phyloP scores from a whole-genome alignment of 2,113 vertebrate genomes.

The Eretmochelys imbricata region DNA sequence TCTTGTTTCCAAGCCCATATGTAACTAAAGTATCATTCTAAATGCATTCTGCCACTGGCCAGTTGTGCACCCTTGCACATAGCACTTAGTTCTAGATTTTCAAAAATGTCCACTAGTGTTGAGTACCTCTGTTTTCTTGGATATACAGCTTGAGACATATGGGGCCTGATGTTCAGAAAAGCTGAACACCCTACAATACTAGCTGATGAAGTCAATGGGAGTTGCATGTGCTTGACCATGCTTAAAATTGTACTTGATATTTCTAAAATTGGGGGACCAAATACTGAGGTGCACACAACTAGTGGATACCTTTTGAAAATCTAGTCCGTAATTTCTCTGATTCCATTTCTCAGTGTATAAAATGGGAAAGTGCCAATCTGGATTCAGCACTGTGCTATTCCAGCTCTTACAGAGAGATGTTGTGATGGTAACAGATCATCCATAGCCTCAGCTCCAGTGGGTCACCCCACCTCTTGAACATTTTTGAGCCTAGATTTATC shows the following conservation, averaged over 20 bases:
- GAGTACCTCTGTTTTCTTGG: background rate
- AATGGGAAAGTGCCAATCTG: background rate
- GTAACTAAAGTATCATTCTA: background rate
- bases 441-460: background rate
- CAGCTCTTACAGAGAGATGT: background rate
- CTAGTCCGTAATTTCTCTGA: background rate
- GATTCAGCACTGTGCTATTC: background rate
- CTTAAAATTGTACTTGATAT: rapidly evolving
- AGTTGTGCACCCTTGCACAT: background rate
- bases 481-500: background rate
- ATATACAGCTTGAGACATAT: background rate
- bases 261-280: background rate
- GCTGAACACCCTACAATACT: background rate
- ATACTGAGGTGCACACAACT: rapidly evolving
- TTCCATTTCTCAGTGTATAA: background rate
- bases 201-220: rapidly evolving
- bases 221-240: background rate
- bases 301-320: rapidly evolving
- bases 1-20: rapidly evolving
- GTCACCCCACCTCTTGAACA: background rate
- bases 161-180: background rate
- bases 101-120: background rate
- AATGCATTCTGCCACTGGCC: background rate
- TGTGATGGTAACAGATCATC: background rate
- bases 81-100: rapidly evolving